Evolutionary conservation across 1,140 invertebrate genomes (phyloP).

Genomic region (Monomorium pharaonis): DNA sequence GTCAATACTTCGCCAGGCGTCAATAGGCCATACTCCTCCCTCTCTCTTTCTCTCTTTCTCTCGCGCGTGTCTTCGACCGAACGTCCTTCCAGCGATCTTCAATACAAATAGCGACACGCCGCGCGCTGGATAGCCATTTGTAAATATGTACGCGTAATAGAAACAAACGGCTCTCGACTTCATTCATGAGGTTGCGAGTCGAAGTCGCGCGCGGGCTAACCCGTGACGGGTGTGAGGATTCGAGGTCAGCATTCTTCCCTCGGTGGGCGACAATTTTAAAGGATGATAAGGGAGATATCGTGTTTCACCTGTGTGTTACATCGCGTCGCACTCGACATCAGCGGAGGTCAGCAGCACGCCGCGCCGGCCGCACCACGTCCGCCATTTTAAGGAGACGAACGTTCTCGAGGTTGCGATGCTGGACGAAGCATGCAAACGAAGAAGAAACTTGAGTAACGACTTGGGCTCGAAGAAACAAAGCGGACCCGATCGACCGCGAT

Average conservation of each 20-base stretch:
- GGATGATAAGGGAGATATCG: conserved; percentile 47
- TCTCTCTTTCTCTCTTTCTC: too few relatives aligned
- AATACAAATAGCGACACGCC: conserved; percentile 10
- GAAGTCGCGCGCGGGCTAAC: neutral
- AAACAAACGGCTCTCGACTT: conserved; percentile 22
- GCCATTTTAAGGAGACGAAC: conserved; percentile 65
- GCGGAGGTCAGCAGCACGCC: conserved; percentile 57
- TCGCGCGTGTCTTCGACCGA: neutral
- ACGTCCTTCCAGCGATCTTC: conserved; percentile 8
- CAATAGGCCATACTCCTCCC: neutral
- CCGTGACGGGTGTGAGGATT: conserved; percentile 9
- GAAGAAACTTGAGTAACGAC: neutral
- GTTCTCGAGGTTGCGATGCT: neutral
- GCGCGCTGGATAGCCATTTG: conserved; percentile 5
- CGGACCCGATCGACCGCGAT: neutral
- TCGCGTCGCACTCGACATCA: neutral
- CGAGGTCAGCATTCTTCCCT: conserved; percentile 27
- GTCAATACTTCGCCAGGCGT: conserved; percentile 17
- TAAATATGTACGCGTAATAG: conserved; percentile 34
- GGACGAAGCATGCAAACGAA: conserved; percentile 33
- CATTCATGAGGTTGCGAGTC: conserved; percentile 26
- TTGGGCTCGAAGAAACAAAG: neutral
- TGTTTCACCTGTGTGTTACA: conserved; percentile 10
- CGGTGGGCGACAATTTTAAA: conserved; percentile 33
- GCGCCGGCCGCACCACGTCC: conserved; percentile 48